A percentile compares a stretch with the other conserved stretches of the same genome.
Evolutionary conservation across 2,113 vertebrate species (phyloP).

Genomic region (Microtus pennsylvanicus): DNA sequence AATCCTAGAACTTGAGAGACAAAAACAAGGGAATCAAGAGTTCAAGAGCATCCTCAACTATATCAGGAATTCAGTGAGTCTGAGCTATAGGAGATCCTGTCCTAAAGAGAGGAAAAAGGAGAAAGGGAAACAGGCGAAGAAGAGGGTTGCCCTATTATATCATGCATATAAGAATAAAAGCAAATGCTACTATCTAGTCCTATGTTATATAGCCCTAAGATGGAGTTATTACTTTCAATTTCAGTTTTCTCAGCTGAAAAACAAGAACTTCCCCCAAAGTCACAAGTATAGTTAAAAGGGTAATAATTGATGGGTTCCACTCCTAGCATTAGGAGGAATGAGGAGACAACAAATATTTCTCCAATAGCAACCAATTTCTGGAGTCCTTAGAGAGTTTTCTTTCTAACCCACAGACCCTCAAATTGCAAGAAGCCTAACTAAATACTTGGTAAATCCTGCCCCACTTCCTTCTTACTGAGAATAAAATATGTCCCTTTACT

Average conservation of each 20-base stretch:
- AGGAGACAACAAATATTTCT: background rate
- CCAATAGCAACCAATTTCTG: background rate
- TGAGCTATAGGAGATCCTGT: background rate
- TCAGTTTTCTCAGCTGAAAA: background rate
- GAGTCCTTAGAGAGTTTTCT: background rate
- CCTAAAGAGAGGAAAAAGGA: background rate
- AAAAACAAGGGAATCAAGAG: background rate
- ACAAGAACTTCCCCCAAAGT: slow-evolving; percentile 30
- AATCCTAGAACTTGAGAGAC: background rate
- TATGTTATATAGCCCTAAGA: background rate
- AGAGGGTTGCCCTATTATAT: background rate
- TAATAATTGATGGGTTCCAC: background rate
- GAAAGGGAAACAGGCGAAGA: background rate
- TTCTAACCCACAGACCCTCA: background rate
- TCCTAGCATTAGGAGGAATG: background rate
- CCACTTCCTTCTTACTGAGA: background rate
- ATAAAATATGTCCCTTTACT: background rate
- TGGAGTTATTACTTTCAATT: background rate
- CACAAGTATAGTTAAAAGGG: background rate
- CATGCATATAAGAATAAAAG: background rate
- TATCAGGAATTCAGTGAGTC: background rate
- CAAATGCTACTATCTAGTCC: background rate
- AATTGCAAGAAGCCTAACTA: slow-evolving; percentile 12
- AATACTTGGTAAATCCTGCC: slow-evolving; percentile 19
- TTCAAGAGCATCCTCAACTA: background rate